A percentile compares a stretch with the other conserved stretches of the same genome.
phyloP scores from a whole-genome alignment of 2,888 invertebrate species.

The Lampropteryx suffumata region DNA sequence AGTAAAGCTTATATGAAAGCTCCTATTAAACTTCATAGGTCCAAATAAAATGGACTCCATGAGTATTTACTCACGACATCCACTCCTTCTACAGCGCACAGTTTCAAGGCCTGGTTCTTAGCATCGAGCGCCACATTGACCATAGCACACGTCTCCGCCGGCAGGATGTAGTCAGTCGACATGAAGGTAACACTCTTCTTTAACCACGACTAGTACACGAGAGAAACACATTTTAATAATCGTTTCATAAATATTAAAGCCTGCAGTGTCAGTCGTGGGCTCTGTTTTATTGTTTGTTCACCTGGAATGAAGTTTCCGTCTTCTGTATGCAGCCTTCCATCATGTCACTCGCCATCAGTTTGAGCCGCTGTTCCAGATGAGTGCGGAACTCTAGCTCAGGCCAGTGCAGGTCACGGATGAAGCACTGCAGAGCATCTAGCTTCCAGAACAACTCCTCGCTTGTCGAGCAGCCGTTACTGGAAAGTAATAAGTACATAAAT shows the following conservation, averaged over 20 bases:
- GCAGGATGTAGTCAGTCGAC: constrained; percentile 98
- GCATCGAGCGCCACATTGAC: constrained; percentile 99
- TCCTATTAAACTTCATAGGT: too few species aligned
- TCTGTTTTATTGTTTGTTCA: constrained; percentile 33
- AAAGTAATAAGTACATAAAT: too few species aligned
- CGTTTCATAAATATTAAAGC: too few species aligned
- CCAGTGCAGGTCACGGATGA: constrained; percentile 99
- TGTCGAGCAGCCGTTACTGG: constrained; percentile 97
- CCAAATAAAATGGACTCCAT: too few species aligned
- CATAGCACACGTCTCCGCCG: constrained; percentile 99
- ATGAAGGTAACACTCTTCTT: constrained; percentile 96
- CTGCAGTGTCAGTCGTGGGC: too few species aligned
- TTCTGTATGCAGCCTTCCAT: constrained; percentile 98
- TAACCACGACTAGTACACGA: constrained; percentile 88
- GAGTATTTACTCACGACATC: constrained; percentile 92
- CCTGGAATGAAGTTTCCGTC: constrained; percentile 92
- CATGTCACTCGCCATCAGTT: constrained; percentile 99
- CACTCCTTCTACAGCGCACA: constrained; percentile 97
- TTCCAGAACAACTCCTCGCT: constrained; percentile 99
- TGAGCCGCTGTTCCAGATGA: constrained; percentile 97
- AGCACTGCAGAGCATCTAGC: constrained; percentile 98
- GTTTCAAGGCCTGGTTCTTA: constrained; percentile 97
- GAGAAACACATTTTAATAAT: too few species aligned
- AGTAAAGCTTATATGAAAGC: too few species aligned
- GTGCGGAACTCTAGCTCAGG: constrained; percentile 98